Conservation (phyloP, 1,140 invertebrate species). For the Drosophila kurseongensis region DNA sequence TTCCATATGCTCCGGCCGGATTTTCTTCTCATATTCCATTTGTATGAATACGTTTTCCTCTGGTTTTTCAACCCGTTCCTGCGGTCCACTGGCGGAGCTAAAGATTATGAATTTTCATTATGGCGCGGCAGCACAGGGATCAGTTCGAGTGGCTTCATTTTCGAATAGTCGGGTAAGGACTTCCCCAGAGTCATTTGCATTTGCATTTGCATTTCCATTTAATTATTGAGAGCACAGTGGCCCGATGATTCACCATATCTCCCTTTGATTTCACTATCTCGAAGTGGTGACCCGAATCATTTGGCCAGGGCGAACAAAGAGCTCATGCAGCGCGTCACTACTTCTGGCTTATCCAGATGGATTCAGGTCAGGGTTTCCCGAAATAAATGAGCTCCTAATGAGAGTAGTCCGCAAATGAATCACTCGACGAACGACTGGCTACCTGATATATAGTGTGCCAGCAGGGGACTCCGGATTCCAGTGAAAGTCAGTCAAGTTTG, state of each 20-base stretch:
- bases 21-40: slow-evolving; percentile 39
- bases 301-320: slow-evolving; percentile 9
- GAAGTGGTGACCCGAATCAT: slow-evolving; percentile 4
- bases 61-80: slow-evolving; percentile 1
- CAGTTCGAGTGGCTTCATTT: slow-evolving; percentile 40
- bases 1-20: slow-evolving; percentile 49
- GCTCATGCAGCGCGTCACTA: slow-evolving; percentile 1
- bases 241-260: slow-evolving; percentile 14
- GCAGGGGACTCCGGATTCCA: background rate
- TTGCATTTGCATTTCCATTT: slow-evolving; percentile 28
- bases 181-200: slow-evolving; percentile 3
- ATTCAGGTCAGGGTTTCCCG: slow-evolving; percentile 37
- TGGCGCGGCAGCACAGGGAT: slow-evolving; percentile 34
- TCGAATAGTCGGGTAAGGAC: slow-evolving; percentile 11
- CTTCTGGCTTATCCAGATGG: slow-evolving; percentile 27
- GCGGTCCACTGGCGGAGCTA: slow-evolving; percentile 18
- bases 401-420: slow-evolving; percentile 16
- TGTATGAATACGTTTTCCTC: background rate
- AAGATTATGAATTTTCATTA: slow-evolving; percentile 79
- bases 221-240: slow-evolving; percentile 14
- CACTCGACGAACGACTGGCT: background rate
- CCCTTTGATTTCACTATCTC: background rate
- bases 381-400: slow-evolving; percentile 38
- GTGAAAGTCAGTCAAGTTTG: slow-evolving; percentile 12
- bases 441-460: background rate